These are phyloP conservation scores for Solenopsis fugax DNA, from an alignment of 1,140 invertebrate species.

Conservation along the genomic window DNA sequence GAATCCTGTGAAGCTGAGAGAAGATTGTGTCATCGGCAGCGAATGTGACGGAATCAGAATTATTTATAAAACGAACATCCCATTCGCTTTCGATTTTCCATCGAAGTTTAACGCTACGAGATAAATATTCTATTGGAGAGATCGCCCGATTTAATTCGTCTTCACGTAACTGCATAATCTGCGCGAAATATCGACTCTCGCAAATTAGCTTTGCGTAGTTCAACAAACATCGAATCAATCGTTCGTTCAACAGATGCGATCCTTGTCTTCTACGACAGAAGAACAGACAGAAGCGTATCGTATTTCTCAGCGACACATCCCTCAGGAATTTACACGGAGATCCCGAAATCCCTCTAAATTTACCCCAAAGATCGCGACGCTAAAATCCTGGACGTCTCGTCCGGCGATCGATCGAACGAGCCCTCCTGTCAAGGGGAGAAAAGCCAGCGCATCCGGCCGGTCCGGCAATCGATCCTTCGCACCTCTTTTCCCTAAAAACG, in stretches of 20 bases:
- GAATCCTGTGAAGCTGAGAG: not conserved
- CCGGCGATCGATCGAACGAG: conserved; percentile 50
- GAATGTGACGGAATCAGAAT: not conserved
- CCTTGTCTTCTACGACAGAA: not conserved
- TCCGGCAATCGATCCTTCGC: conserved; percentile 38
- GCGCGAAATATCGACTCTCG: not conserved
- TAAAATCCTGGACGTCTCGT: conserved; percentile 11
- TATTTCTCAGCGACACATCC: not conserved
- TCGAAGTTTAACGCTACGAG: not conserved
- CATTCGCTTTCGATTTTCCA: not conserved
- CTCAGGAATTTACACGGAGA: not conserved
- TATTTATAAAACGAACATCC: conserved; percentile 30
- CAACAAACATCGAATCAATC: not conserved
- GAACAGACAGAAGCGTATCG: not conserved
- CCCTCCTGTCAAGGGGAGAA: not conserved
- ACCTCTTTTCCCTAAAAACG: conserved; percentile 3
- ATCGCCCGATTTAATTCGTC: not conserved
- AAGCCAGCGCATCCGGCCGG: conserved; percentile 12
- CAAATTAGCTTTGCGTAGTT: not conserved
- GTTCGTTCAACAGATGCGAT: not conserved
- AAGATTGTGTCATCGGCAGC: not conserved
- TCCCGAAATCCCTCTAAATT: not conserved
- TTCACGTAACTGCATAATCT: too few species aligned
- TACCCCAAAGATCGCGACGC: not conserved
- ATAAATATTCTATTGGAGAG: not conserved